phyloP scores from a whole-genome alignment of 2,888 invertebrate genomes.

The Coremacera marginata region DNA sequence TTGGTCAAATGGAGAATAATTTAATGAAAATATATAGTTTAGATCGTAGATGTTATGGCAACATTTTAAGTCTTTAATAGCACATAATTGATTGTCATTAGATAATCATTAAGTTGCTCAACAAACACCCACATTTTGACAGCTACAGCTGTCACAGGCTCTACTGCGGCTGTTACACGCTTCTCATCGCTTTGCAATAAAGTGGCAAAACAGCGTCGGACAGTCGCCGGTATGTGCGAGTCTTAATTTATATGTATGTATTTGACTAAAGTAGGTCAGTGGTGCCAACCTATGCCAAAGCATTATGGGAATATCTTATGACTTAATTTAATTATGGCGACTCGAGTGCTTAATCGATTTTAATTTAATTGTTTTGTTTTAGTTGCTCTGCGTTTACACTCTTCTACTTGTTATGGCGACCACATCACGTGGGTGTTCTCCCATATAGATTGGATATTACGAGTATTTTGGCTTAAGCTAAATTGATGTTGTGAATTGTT shows the following conservation, averaged over 20 bases:
- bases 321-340: not conserved
- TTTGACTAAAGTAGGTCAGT: slow-evolving; percentile 28
- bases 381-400: not conserved
- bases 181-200: not conserved
- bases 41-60: not conserved
- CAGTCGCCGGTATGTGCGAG: not conserved
- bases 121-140: not conserved
- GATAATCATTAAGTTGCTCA: not conserved
- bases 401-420: not conserved
- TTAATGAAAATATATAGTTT: not conserved
- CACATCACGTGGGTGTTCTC: not conserved
- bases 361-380: slow-evolving; percentile 26
- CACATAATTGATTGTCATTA: not conserved
- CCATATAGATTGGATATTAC: not conserved
- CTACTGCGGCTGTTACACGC: not conserved
- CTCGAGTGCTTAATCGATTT: slow-evolving; percentile 31
- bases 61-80: no score
- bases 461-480: not conserved
- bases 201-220: not conserved
- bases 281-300: slow-evolving; percentile 1
- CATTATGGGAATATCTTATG: slow-evolving; percentile 17
- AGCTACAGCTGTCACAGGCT: slow-evolving; percentile 1
- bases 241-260: not conserved
- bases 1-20: not conserved
- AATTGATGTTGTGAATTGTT: not conserved